Conservation (phyloP, 2,797 vertebrate species). For the Oreochromis mossambicus region DNA sequence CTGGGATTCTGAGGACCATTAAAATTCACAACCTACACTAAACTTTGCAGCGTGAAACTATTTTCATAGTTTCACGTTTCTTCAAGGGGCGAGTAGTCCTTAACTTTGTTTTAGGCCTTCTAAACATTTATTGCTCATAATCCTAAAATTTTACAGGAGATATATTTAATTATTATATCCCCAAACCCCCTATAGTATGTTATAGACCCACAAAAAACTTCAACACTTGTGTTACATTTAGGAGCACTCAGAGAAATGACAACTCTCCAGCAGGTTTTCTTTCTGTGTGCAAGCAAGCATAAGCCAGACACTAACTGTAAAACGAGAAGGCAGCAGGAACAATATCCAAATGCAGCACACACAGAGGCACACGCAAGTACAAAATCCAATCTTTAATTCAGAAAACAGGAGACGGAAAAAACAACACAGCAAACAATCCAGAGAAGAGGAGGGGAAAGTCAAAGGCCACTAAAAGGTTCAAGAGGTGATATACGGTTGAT, state of each 20-base stretch:
- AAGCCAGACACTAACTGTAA: background rate
- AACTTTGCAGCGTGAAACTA: background rate
- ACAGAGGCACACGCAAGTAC: background rate
- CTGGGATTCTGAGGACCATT: background rate
- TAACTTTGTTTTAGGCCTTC: background rate
- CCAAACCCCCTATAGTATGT: accelerated
- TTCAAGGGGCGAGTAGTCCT: background rate
- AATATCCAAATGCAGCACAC: background rate
- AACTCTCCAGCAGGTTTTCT: background rate
- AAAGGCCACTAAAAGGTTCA: background rate
- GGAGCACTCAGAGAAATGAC: background rate
- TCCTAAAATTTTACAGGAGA: background rate
- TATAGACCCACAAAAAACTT: background rate
- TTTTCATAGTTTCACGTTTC: no score
- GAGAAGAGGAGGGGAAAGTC: background rate
- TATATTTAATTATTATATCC: background rate
- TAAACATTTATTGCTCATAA: background rate
- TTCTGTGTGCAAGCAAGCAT: background rate
- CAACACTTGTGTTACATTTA: background rate
- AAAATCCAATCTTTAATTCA: background rate
- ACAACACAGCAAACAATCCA: background rate
- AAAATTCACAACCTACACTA: background rate
- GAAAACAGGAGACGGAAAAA: background rate
- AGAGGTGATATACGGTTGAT: background rate
- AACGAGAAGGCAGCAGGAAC: background rate